Conservation (phyloP, 2,797 vertebrate genomes). For the Lepus oiostolus region DNA sequence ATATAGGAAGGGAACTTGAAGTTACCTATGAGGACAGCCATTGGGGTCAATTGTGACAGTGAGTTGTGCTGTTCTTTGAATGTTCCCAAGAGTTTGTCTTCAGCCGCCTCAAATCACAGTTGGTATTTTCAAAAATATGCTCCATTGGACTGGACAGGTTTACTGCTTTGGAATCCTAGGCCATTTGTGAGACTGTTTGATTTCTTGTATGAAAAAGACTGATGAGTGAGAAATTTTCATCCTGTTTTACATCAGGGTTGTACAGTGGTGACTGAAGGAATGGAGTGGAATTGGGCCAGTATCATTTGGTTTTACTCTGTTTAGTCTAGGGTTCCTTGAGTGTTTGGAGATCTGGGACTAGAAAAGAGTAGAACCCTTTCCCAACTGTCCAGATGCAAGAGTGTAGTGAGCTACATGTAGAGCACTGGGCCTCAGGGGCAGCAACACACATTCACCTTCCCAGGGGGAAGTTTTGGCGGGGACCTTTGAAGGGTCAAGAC, state of each 20-base stretch:
- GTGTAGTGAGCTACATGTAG: not conserved
- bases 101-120: not conserved
- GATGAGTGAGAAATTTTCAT: not conserved
- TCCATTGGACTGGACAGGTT: not conserved
- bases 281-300: not conserved
- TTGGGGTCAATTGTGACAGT: not conserved
- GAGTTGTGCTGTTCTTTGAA: not conserved
- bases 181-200: not conserved
- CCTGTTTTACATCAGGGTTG: not conserved
- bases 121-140: not conserved
- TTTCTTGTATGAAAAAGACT: not conserved
- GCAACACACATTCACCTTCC: not conserved
- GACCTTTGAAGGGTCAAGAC: not conserved
- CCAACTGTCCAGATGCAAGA: not conserved
- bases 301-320: not conserved
- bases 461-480: rapidly evolving
- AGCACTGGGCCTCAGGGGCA: not conserved
- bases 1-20: not conserved
- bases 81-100: not conserved
- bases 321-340: not conserved
- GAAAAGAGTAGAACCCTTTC: not conserved
- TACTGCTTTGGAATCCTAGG: not conserved
- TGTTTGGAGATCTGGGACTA: not conserved
- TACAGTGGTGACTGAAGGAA: not conserved
- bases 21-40: not conserved